Percentiles rank a stretch among this genome's conserved stretches.
These are phyloP conservation scores for Poecilus cupreus DNA, from an alignment of 2,888 invertebrate species.

Conservation along the genomic window DNA sequence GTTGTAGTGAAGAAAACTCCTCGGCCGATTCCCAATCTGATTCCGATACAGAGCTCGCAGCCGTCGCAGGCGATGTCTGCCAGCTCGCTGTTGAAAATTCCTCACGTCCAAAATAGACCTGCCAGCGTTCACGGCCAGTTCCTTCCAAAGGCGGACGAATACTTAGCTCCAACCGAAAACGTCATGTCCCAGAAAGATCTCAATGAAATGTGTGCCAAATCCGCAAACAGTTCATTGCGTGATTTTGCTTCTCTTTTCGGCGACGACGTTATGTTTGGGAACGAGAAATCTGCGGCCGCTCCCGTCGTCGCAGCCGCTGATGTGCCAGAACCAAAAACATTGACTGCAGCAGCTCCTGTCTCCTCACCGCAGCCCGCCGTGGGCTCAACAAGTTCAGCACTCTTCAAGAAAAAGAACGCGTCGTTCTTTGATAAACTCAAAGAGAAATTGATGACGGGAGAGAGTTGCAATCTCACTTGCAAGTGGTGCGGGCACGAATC, in stretches of 20 bases:
- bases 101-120: constrained; percentile 45
- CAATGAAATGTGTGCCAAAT: constrained; percentile 73
- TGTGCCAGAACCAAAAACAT: constrained; percentile 58
- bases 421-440: constrained; percentile 90
- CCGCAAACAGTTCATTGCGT: constrained; percentile 73
- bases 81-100: constrained; percentile 66
- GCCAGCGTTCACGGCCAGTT: constrained; percentile 34
- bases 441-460: constrained; percentile 81
- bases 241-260: constrained; percentile 75
- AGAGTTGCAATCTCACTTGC: constrained; percentile 81
- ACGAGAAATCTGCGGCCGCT: constrained; percentile 58
- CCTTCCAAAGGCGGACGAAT: constrained; percentile 59
- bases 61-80: constrained; percentile 69
- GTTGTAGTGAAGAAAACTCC: constrained; percentile 70
- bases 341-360: constrained; percentile 49
- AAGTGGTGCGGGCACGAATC: constrained; percentile 84
- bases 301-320: constrained; percentile 69
- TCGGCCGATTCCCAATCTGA: constrained; percentile 84
- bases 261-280: constrained; percentile 70
- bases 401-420: constrained; percentile 80
- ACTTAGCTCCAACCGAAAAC: constrained; percentile 64
- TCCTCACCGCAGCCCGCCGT: neutral
- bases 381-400: constrained; percentile 37
- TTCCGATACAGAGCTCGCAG: constrained; percentile 77
- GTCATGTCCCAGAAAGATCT: constrained; percentile 72